Conservation (phyloP, 2,797 vertebrate species). For the Silurus lanzhouensis region DNA sequence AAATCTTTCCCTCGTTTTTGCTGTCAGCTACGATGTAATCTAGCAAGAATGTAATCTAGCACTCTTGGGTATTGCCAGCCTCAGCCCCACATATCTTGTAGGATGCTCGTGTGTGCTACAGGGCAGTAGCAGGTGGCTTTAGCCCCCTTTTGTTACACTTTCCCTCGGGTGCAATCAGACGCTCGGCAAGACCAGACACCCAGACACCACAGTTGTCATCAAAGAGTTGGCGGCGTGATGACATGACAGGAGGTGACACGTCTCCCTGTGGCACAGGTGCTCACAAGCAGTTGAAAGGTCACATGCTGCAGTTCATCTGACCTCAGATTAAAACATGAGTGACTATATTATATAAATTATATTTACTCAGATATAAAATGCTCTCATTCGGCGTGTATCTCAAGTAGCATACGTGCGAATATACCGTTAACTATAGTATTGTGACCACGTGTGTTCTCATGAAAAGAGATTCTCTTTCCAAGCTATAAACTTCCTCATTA, state of each 20-base stretch:
- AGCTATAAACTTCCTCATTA: too few species aligned
- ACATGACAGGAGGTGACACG: slow-evolving; percentile 74
- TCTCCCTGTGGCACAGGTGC: slow-evolving; percentile 69
- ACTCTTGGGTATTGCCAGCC: slow-evolving; percentile 13
- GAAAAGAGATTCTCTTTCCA: too few species aligned
- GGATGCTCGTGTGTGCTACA: slow-evolving; percentile 27
- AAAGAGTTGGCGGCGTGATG: slow-evolving; percentile 45
- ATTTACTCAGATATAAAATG: too few species aligned
- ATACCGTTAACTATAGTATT: too few species aligned
- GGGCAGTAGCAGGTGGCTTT: slow-evolving; percentile 51
- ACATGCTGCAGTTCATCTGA: slow-evolving; percentile 64
- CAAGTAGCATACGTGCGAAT: too few species aligned
- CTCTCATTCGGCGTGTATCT: too few species aligned
- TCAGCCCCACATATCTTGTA: slow-evolving; percentile 18
- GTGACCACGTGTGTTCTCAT: too few species aligned
- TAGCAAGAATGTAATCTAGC: slow-evolving; percentile 36
- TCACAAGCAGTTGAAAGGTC: slow-evolving; percentile 63
- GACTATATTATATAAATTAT: too few species aligned
- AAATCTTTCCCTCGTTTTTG: slow-evolving; percentile 45
- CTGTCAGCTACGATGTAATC: slow-evolving; percentile 29
- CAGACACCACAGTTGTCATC: slow-evolving; percentile 55
- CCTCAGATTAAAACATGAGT: slow-evolving; percentile 57
- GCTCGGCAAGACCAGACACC: slow-evolving; percentile 63
- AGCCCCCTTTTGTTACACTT: slow-evolving; percentile 41
- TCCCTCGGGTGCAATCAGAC: slow-evolving; percentile 70